Evolutionary conservation across 2,797 vertebrate genomes (phyloP), one percentile per base, ranked within the genome.

Genomic region (Ctenopoma multispine): DNA sequence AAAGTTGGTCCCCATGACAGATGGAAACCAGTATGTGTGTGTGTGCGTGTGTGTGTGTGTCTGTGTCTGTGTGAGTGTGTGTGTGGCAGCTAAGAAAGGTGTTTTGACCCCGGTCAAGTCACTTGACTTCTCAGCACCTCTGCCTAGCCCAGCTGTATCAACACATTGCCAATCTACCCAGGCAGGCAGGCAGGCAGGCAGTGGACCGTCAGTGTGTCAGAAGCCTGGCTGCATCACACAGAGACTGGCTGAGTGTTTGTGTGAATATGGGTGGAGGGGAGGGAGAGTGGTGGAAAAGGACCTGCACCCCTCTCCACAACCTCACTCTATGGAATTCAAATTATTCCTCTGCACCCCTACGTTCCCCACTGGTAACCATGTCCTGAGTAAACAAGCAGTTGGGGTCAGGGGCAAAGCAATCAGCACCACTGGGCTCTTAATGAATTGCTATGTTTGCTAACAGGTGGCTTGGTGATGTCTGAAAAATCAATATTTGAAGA

Each of bases 401-500:
- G 81, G 88, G 91, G 91, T 92, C 92, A 87, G 89, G 91, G 91
- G 87, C 91, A 93, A 93, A 93, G 88, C 89, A 90, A 93, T 93
- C 92, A 91, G 86, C 89, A 84, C 88, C 81, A 72, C 72, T 75
- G 77, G 82, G 81, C 73, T 77, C 85, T 86, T 90, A 92, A 92
- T 91, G 87, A 81, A 90, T 87, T 83, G 75, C 81, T 86, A 73
- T 84, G 87, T 88, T 89, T 89, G 86, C 82, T 90, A 85, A 92
- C 91, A 93, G 91, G 91, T 92, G 91, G 87, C 64, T 88, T 64
- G 49, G 57, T 68, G 80, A 77, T 69, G 75, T 78, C 68, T 61
- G 5, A 61, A 31, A 65, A 80, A 86, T 82, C 72, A 34, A 78
- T 79, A 55, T 38, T 61, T 61, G 61, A 20, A 5, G 20, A 75